Percentiles rank a stretch among this genome's conserved stretches.
phyloP scores from a whole-genome alignment of 2,113 vertebrate species.

The Spheniscus mendiculus region DNA sequence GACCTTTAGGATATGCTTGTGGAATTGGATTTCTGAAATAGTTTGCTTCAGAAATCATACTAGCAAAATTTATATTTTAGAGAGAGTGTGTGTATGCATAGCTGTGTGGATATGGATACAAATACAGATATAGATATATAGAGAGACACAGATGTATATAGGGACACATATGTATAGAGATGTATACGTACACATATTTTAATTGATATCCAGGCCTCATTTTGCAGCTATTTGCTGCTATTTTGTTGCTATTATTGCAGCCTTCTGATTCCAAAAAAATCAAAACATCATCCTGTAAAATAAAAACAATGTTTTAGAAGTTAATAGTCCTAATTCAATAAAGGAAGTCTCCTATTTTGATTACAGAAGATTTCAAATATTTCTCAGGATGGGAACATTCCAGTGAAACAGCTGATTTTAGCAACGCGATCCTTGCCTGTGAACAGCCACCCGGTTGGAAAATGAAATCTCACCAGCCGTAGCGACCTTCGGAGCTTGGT shows the following conservation, averaged over 20 bases:
- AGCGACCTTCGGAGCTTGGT: background rate
- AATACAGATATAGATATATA: background rate
- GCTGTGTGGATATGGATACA: background rate
- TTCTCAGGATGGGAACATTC: background rate
- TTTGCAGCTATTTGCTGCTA: background rate
- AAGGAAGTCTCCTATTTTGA: background rate
- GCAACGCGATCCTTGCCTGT: rapidly evolving
- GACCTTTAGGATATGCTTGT: background rate
- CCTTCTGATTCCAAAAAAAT: background rate
- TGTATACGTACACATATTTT: rapidly evolving
- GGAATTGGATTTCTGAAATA: background rate
- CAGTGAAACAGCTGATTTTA: background rate
- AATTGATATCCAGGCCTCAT: background rate
- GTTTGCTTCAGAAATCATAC: background rate
- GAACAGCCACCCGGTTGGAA: background rate
- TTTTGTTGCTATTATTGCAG: background rate
- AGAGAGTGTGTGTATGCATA: too few species aligned
- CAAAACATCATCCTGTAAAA: background rate
- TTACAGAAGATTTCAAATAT: background rate
- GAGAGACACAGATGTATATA: background rate
- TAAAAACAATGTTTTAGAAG: background rate
- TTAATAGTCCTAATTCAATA: background rate
- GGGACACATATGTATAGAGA: background rate
- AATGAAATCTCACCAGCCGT: background rate
- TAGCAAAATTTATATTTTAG: background rate